Base-by-base conservation (phyloP, 2,797 vertebrate species). In the Bradypodion ventrale region DNA sequence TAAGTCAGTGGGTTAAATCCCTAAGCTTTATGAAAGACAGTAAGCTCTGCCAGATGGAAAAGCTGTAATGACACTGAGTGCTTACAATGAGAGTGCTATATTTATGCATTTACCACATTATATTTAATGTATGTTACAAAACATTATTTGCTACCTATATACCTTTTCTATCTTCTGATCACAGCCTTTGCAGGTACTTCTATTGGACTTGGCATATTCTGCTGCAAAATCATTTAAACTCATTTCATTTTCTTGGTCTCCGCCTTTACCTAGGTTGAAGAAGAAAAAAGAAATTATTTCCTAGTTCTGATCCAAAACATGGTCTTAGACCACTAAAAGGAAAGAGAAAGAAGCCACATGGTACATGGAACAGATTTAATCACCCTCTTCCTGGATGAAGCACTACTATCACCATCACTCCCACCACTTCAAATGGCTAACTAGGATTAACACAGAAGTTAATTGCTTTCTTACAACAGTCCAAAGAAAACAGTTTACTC, bases 141-240 rank as follows among this genome's bases (percentile, higher is more conserved):
- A 56, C 73, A 37, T 2, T 13, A 52, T 56, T 56, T 35, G 5
- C 16, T 63, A 66, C 35, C n/a, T 49, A 78, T 74, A 87, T 87
- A 99, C 99, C 98, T 99, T 99, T 87, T 99, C 98, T 85, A 99
- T 99, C 95, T 98, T 99, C 94, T 97, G 95, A 79, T 97, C 95
- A 40, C 99, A 99, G 78, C 98, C 98, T 94, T 99, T 99, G 95
- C 98, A 99, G 0, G 97, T 98, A 94, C 98, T 99, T 88, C 98
- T 96, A 95, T 98, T 99, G 10, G 99, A 99, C 91, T 99, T 99
- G 66, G 99, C 98, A 0, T 99, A 99, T 91, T 99, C 99, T 25
- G 97, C 98, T 0, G 97, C 97, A 91, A 99, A 99, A 91, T 98
- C 97, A 76, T 96, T 97, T 74, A 99, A 93, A 0, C 96, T 97